phyloP scores from a whole-genome alignment of 2,888 invertebrate genomes.

The Volucella inanis region DNA sequence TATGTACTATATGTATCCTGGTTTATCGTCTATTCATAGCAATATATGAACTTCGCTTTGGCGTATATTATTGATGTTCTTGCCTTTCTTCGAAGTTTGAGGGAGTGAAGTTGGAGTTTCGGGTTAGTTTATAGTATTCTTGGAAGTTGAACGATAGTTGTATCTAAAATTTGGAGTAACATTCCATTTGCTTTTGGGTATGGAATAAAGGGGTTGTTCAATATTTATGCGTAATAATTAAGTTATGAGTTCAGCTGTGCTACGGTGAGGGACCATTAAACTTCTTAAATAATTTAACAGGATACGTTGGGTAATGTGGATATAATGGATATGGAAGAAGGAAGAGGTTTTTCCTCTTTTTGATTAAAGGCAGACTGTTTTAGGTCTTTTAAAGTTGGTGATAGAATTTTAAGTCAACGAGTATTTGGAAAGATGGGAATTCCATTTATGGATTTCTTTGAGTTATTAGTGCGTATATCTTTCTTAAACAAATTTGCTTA shows the following conservation, averaged over 20 bases:
- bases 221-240: conserved; percentile 65
- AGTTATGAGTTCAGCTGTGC: conserved; percentile 52
- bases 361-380: neutral
- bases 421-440: too few species aligned
- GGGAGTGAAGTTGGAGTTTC: neutral
- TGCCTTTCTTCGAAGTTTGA: neutral
- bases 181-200: conserved; percentile 1
- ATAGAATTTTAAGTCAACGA: too few species aligned
- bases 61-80: conserved; percentile 35
- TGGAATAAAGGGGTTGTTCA: conserved; percentile 14
- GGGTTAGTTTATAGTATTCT: neutral
- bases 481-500: too few species aligned
- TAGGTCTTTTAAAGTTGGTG: too few species aligned
- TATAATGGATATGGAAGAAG: neutral
- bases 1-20: conserved; percentile 21
- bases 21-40: conserved; percentile 21
- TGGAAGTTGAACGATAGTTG: conserved; percentile 14
- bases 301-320: neutral
- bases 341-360: neutral
- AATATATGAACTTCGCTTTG: conserved; percentile 28
- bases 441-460: too few species aligned
- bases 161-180: conserved; percentile 7
- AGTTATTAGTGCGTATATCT: too few species aligned
- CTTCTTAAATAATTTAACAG: conserved; percentile 31
- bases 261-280: conserved; percentile 19